Conservation (phyloP, 2,113 vertebrate species). For the Indicator maculatus region DNA sequence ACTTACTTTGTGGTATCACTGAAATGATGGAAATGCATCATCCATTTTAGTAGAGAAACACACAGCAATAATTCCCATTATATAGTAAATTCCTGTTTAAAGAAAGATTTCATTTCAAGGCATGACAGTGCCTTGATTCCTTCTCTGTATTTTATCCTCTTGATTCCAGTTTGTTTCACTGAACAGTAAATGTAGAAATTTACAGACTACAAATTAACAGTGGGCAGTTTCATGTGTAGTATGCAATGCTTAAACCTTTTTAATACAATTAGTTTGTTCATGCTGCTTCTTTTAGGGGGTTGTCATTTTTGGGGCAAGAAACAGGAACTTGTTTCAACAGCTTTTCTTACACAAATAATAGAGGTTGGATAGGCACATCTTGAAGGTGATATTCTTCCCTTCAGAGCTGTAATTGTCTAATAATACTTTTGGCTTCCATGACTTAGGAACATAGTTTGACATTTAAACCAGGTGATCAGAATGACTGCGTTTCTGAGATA, state of each 20-base stretch:
- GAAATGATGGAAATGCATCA: background rate
- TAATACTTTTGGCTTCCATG: background rate
- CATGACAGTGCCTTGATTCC: background rate
- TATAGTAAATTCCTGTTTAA: background rate
- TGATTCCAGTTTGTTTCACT: slow-evolving; percentile 8
- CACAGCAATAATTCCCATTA: background rate
- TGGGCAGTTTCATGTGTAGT: background rate
- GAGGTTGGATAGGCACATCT: background rate
- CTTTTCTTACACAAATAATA: background rate
- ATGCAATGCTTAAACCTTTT: background rate
- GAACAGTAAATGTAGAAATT: background rate
- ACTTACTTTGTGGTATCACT: background rate
- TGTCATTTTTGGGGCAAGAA: background rate
- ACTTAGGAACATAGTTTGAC: background rate
- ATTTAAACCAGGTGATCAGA: background rate
- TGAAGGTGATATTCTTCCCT: background rate
- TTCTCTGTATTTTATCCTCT: background rate
- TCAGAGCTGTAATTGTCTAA: background rate
- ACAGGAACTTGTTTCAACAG: background rate
- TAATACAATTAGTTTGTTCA: background rate
- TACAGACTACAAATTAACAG: too few species aligned
- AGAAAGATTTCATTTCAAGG: slow-evolving; percentile 2
- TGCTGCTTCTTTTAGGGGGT: background rate
- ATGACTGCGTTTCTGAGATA: background rate
- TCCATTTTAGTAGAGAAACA: background rate